A percentile compares a stretch with the other conserved stretches of the same genome.
Conservation (phyloP, 2,888 invertebrate genomes). For the Hemistola chrysoprasaria region DNA sequence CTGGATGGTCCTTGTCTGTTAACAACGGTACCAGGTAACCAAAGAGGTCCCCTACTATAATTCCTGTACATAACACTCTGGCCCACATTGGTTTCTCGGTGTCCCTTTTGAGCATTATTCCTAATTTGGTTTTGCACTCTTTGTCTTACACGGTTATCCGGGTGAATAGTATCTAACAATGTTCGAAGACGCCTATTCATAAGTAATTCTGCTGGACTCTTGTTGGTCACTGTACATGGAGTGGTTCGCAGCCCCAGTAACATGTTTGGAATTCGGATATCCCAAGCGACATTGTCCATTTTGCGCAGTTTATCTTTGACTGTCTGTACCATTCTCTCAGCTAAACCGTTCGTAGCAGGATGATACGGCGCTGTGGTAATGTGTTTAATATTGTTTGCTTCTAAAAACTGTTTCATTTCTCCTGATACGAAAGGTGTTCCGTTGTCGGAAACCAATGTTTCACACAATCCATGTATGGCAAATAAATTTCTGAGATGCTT, state of each 20-base stretch:
- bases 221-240: background rate
- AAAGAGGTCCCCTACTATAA: too few species aligned
- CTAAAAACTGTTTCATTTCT: slow-evolving; percentile 13
- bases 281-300: background rate
- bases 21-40: too few species aligned
- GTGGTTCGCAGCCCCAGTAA: background rate
- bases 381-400: background rate
- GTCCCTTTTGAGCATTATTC: background rate
- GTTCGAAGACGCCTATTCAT: background rate
- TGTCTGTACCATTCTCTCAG: slow-evolving; percentile 5
- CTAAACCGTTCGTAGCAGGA: slow-evolving; percentile 10
- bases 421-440: background rate
- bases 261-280: background rate
- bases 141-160: too few species aligned
- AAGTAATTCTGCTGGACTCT: background rate
- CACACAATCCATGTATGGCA: background rate
- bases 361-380: slow-evolving; percentile 19
- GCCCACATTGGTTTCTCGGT: background rate
- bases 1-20: too few species aligned
- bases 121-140: background rate
- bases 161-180: too few species aligned
- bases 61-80: background rate
- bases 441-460: background rate
- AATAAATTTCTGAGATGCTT: background rate
- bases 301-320: slow-evolving; percentile 21